Conservation (phyloP, 2,113 vertebrate genomes). For the Nerophis lumbriciformis region DNA sequence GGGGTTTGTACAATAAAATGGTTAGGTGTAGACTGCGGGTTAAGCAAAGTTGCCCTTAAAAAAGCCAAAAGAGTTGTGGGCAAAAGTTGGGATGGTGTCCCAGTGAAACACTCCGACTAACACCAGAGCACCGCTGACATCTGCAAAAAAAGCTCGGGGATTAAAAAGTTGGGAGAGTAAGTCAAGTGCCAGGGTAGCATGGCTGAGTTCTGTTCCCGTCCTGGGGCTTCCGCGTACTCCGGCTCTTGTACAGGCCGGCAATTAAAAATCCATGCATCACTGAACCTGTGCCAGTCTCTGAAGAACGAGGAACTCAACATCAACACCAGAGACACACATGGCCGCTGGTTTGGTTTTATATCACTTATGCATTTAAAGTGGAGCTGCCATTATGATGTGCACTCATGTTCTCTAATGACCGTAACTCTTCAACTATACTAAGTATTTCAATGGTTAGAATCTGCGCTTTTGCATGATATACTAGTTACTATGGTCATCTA, state of each 20-base stretch:
- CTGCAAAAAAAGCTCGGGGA: slow-evolving; percentile 15
- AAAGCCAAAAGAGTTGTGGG: slow-evolving; percentile 23
- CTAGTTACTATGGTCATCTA: too few species aligned
- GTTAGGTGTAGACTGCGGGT: background rate
- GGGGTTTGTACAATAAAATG: too few species aligned
- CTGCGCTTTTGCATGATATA: too few species aligned
- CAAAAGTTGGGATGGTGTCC: slow-evolving; percentile 57
- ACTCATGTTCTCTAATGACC: too few species aligned
- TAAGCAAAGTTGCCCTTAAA: background rate
- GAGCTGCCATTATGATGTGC: too few species aligned
- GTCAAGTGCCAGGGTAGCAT: slow-evolving; percentile 52
- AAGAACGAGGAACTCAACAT: slow-evolving; percentile 34
- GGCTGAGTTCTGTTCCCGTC: slow-evolving; percentile 45
- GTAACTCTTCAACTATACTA: too few species aligned
- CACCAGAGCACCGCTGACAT: slow-evolving; percentile 21
- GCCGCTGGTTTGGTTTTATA: background rate
- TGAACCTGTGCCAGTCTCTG: slow-evolving; percentile 35
- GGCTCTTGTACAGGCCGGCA: slow-evolving; percentile 47
- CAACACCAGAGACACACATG: slow-evolving; percentile 31
- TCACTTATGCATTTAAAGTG: slow-evolving; percentile 13
- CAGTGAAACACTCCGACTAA: slow-evolving; percentile 58
- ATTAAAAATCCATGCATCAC: slow-evolving; percentile 73
- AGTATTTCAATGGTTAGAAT: too few species aligned
- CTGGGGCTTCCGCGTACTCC: slow-evolving; percentile 34
- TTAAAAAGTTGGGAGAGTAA: slow-evolving; percentile 46